A percentile compares a stretch with the other conserved stretches of the same genome.
Conservation (phyloP, 2,888 invertebrate genomes). For the Drosophila antonietae region DNA sequence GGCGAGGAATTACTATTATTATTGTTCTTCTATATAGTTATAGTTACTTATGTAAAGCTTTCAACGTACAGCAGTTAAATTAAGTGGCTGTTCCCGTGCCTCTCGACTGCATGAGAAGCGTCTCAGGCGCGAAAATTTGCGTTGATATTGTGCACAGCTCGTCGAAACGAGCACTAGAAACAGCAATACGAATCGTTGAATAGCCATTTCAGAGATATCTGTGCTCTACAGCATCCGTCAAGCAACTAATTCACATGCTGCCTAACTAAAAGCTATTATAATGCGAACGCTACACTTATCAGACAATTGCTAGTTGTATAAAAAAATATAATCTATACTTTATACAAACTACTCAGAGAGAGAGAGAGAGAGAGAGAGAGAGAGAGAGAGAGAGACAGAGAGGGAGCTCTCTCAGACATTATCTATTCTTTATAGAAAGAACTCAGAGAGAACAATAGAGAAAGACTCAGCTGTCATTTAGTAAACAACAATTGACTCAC, state of each 20-base stretch:
- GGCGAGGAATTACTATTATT: not conserved
- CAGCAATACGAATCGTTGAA: conserved; percentile 2
- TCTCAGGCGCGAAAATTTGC: not conserved
- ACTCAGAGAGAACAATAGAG: too few relatives aligned
- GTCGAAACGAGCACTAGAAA: not conserved
- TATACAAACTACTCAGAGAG: not conserved
- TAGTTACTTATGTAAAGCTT: not conserved
- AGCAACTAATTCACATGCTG: conserved; percentile 15
- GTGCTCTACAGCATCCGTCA: conserved; percentile 14
- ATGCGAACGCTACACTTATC: conserved; percentile 12
- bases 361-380: not conserved
- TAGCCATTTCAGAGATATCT: conserved; percentile 10
- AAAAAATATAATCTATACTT: not conserved
- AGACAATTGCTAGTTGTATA: not conserved
- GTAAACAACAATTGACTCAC: not conserved
- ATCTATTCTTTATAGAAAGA: too few relatives aligned
- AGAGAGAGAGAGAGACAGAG: not conserved
- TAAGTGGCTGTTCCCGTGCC: not conserved
- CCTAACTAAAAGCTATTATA: not conserved
- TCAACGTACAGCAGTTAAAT: conserved; percentile 23
- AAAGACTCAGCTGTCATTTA: not conserved
- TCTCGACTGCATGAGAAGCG: not conserved
- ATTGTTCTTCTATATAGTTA: not conserved
- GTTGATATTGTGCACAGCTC: not conserved
- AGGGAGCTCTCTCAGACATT: too few relatives aligned